Evolutionary conservation across 2,113 vertebrate genomes (phyloP), one percentile per base, ranked within the genome.

Genomic region (Columba livia): DNA sequence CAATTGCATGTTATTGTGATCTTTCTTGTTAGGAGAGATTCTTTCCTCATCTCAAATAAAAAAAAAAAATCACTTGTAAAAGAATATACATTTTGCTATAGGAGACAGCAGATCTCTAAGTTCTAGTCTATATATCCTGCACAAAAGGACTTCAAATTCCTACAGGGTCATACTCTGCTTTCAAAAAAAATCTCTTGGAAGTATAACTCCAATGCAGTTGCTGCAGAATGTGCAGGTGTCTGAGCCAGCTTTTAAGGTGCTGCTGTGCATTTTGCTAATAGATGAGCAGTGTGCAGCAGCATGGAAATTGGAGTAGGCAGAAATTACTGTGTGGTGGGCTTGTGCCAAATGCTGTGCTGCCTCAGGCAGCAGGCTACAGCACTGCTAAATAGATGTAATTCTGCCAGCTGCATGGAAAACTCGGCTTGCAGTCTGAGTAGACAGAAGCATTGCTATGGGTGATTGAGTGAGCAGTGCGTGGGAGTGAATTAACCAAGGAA

Each of bases 171-270:
- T 26, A 7, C 15, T 47, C 34, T 67, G n/a, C 10, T 79, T 77
- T 71, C 29, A 70, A 64, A 40, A 40, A 47, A 67, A 54, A 20
- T 20, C 15, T 71, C 28, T 47, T n/a, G 25, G n/a, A 54, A 58
- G 12, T 70, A 0, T 1, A 54, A 47, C 5, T 16, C 36, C 16
- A 40, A 2, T 36, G 56, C 7, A 66, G 31, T n/a, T 60, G 48
- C 40, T 57, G 48, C 50, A 34, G 42, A 28, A 38, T 64, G 20
- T 16, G 20, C 28, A 23, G 23, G 10, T 50, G 28, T n/a, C 36
- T 16, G 42, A 57, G 40, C 7, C 36, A 20, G 34, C 18, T 87
- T 44, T 71, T 34, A 56, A 73, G 42, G 6, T 23, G 16, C 16
- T 0, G 1, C 25, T 50, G 9, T 86, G 64, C 6, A 3, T 42